A percentile compares a stretch with the other conserved stretches of the same genome.
Conservation (phyloP, 2,888 invertebrate species). For the Himalopsyche anomala region DNA sequence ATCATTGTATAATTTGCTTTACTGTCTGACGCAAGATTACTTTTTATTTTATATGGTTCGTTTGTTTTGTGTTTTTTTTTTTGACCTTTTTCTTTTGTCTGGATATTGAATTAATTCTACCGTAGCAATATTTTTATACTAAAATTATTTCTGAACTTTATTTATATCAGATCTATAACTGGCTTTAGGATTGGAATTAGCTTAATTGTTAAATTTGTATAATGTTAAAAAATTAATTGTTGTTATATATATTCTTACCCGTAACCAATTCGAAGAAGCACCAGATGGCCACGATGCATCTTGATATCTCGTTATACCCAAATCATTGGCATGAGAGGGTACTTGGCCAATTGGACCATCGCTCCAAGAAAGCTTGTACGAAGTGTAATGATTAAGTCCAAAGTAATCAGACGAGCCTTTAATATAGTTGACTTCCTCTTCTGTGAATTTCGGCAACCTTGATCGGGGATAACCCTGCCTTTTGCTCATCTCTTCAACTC, state of each 20-base stretch:
- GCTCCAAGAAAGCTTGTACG: constrained; percentile 74
- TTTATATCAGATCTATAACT: no score
- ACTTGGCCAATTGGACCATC: constrained; percentile 72
- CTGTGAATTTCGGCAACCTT: constrained; percentile 77
- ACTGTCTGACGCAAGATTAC: no score
- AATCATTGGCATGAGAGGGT: constrained; percentile 80
- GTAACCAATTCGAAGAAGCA: constrained; percentile 79
- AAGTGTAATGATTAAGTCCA: constrained; percentile 76
- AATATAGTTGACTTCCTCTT: constrained; percentile 74
- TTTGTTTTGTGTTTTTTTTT: neutral
- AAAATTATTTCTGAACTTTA: no score
- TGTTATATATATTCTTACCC: constrained; percentile 71
- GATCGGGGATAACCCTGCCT: constrained; percentile 77
- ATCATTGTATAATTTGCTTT: no score
- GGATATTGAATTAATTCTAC: no score
- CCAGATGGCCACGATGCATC: constrained; percentile 80
- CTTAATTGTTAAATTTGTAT: no score
- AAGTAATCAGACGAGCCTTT: constrained; percentile 76
- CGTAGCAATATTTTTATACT: no score
- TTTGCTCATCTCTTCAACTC: constrained; percentile 76
- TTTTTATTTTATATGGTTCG: neutral
- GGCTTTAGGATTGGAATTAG: no score
- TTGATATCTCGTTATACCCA: constrained; percentile 77
- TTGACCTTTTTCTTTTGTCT: no score
- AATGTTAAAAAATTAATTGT: no score